These are phyloP conservation scores for Trachelus stipa DNA, from an alignment of 2,888 invertebrate species.

Conservation along the genomic window DNA sequence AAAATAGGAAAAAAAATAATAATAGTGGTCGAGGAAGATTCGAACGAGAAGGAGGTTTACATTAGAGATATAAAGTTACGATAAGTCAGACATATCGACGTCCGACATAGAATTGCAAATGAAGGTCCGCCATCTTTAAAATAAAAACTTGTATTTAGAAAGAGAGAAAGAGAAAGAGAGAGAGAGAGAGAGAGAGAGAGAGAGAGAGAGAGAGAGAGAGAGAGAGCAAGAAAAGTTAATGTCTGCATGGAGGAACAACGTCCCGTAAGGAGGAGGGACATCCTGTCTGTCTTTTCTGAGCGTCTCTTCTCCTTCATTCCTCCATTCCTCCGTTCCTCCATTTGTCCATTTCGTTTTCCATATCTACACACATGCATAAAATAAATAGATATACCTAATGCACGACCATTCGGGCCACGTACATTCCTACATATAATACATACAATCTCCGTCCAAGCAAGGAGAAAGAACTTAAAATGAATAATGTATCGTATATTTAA, in stretches of 20 bases:
- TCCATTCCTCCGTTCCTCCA: neutral
- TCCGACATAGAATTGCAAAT: constrained; percentile 66
- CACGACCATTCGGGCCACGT: constrained; percentile 4
- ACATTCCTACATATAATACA: constrained; percentile 41
- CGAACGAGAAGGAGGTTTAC: neutral
- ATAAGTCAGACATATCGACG: constrained; percentile 66
- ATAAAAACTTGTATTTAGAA: constrained; percentile 52
- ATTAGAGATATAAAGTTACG: constrained; percentile 51
- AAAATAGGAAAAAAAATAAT: neutral
- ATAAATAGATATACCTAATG: constrained; percentile 11
- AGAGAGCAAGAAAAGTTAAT: neutral
- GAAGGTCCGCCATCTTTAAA: constrained; percentile 63
- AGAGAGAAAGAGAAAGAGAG: neutral
- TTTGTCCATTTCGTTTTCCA: neutral
- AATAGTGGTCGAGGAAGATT: neutral
- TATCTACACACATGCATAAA: neutral
- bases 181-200: too few species aligned
- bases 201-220: too few species aligned
- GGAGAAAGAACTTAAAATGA: constrained; percentile 66
- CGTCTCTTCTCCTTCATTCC: neutral
- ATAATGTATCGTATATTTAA: constrained; percentile 68
- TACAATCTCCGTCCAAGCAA: constrained; percentile 57
- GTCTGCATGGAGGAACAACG: neutral
- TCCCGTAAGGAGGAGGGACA: neutral
- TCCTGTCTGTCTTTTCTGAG: neutral